Evolutionary conservation across 1,140 invertebrate genomes (phyloP).

Genomic region (Sinella curviseta): DNA sequence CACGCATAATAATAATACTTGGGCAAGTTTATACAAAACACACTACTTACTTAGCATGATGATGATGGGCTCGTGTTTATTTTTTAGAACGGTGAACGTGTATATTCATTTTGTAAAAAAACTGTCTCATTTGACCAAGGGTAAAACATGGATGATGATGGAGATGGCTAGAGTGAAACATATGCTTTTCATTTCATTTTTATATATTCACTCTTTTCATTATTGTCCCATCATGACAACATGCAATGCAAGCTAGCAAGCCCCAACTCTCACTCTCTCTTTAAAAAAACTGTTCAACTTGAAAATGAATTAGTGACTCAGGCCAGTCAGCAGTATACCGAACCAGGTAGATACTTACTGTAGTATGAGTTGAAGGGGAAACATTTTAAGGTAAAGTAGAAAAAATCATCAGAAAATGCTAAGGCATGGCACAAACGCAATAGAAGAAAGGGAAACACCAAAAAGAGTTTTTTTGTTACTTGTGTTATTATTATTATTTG

Average conservation of each 20-base stretch:
- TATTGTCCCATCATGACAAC: conserved; percentile 1
- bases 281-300: conserved; percentile 4
- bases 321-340: background rate
- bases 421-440: background rate
- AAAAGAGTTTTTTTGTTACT: background rate
- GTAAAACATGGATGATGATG: background rate
- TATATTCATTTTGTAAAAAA: too few species aligned
- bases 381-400: background rate
- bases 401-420: background rate
- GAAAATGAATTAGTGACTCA: conserved; percentile 25
- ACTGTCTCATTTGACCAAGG: background rate
- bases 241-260: background rate
- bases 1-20: conserved; percentile 16
- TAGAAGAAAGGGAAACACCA: background rate
- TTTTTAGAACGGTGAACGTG: too few species aligned
- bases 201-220: background rate
- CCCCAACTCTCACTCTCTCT: too few species aligned
- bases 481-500: background rate
- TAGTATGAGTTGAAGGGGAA: background rate
- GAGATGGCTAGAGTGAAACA: background rate
- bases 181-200: background rate
- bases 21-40: background rate
- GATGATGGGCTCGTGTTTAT: conserved; percentile 13
- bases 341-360: background rate
- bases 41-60: background rate